Conservation (phyloP, 2,888 invertebrate genomes). For the Pheosia gnoma region DNA sequence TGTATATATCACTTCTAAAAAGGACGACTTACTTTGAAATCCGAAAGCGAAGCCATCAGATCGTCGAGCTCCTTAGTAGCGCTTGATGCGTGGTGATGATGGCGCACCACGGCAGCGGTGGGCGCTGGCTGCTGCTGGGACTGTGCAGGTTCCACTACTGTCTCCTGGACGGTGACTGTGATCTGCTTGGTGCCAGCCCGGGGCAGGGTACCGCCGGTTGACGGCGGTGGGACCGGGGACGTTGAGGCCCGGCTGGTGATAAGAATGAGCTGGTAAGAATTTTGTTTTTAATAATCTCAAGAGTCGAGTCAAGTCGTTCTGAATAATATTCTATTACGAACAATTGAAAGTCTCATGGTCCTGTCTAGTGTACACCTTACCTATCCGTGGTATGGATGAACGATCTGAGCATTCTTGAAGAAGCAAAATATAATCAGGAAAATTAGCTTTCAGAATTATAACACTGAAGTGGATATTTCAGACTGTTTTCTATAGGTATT, state of each 20-base stretch:
- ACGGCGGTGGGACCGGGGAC: constrained; percentile 61
- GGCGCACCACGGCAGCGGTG: constrained; percentile 49
- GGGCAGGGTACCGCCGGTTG: constrained; percentile 66
- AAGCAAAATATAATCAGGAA: no score
- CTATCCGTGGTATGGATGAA: no score
- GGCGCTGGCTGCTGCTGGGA: constrained; percentile 64
- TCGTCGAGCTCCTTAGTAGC: constrained; percentile 98
- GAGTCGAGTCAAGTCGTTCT: no score
- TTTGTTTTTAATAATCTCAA: not conserved
- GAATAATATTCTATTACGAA: no score
- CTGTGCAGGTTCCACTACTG: constrained; percentile 79
- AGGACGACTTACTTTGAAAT: constrained; percentile 90
- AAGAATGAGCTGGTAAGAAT: constrained; percentile 10
- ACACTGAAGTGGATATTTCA: no score
- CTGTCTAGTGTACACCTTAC: no score
- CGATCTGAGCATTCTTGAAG: no score
- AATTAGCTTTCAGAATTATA: no score
- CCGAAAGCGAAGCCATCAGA: constrained; percentile 97
- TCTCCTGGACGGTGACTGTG: constrained; percentile 82
- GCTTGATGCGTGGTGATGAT: constrained; percentile 88
- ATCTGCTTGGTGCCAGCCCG: constrained; percentile 84
- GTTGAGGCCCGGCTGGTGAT: constrained; percentile 63
- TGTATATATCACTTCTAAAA: not conserved
- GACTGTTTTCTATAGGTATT: no score
- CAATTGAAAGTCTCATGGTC: no score